phyloP scores from a whole-genome alignment of 2,113 vertebrate genomes.

The Danio rerio region GRCz12tu NC_133198.1:33582501-33583000 shows the following conservation, averaged over 20 bases:
- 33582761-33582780: slow-evolving; percentile 35
- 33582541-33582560: slow-evolving; percentile 49
- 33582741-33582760: slow-evolving; percentile 63
- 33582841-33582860: slow-evolving; percentile 62
- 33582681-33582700: slow-evolving; percentile 70
- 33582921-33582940: slow-evolving; percentile 45
- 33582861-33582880: slow-evolving; percentile 57
- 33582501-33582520: slow-evolving; percentile 33
- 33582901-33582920: slow-evolving; percentile 46
- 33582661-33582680: slow-evolving; percentile 74
- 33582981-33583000: slow-evolving; percentile 36
- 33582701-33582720: slow-evolving; percentile 68
- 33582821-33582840: slow-evolving; percentile 66
- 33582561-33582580: slow-evolving; percentile 46
- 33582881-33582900: slow-evolving; percentile 45
- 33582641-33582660: slow-evolving; percentile 72
- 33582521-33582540: slow-evolving; percentile 55
- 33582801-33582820: slow-evolving; percentile 67
- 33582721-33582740: slow-evolving; percentile 70
- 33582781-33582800: slow-evolving; percentile 61
- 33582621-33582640: slow-evolving; percentile 73
- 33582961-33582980: slow-evolving; percentile 24
- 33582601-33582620: slow-evolving; percentile 63
- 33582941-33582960: slow-evolving; percentile 44
- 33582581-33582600: slow-evolving; percentile 46